Evolutionary conservation across 2,113 vertebrate species (phyloP), one percentile per base, ranked within the genome.

Genomic region (Struthio camelus): DNA sequence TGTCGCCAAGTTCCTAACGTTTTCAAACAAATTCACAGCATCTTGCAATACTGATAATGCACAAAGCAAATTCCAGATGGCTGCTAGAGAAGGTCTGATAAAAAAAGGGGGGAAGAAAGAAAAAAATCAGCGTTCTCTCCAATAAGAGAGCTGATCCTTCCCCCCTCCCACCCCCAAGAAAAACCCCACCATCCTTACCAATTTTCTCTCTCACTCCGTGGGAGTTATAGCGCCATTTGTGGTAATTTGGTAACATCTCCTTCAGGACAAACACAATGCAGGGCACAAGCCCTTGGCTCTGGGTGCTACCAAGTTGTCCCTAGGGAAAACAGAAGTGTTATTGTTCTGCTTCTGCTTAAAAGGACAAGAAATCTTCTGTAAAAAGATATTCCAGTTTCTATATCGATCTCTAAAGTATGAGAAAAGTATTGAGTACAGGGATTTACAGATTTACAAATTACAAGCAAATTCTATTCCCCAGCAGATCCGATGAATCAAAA

Each of bases 181-280:
- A 87, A 30, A 69, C 18, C 50, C 36, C 34, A 46, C 8, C 8
- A 27, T 34, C 56, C 98, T 98, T 92, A 99, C 99, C 99, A 0
- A 99, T 99, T 93, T 98, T 98, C 78, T 99, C 99, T 91, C 99
- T 98, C 88, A 99, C 98, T 25, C 99, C 99, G 1, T 99, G 98
- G 50, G 98, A 98, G 97, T 99, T 99, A 70, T 99, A 99, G 67
- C 99, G 99, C 99, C 99, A 99, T 94, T 99, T 99, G 94, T 99
- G 99, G 89, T 99, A 99, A 3, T 99, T 99, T 30, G 99, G 99
- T 85, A 99, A 98, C 99, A 99, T 99, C 97, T 99, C 99, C 96
- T 99, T 99, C 42, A 99, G 96, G 73, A 99, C 99, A 89, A 99
- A 99, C 90, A 99, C 98, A 38, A 99, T 98, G 85, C 99, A 99